These are phyloP conservation scores for Drosophila nigricruria DNA, from an alignment of 2,888 invertebrate genomes.

Conservation along the genomic window DNA sequence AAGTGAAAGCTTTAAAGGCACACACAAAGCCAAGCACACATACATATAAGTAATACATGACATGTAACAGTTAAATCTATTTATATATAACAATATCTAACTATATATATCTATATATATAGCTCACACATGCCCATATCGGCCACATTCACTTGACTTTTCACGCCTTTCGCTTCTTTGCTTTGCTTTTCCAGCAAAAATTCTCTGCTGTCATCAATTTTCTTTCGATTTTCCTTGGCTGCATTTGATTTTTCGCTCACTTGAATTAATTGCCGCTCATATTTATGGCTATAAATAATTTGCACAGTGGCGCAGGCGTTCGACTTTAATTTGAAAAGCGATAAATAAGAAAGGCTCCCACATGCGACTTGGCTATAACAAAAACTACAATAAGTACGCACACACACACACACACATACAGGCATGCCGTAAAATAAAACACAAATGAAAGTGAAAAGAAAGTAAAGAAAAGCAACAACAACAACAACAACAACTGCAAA, in stretches of 20 bases:
- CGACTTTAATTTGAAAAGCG: constrained; percentile 81
- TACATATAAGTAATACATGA: no score
- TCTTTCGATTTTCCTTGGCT: constrained; percentile 45
- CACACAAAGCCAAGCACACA: neutral
- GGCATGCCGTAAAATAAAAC: constrained; percentile 68
- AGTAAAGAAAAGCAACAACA: constrained; percentile 60
- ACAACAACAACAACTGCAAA: constrained; percentile 62
- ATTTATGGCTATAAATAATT: constrained; percentile 77
- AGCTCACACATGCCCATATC: neutral
- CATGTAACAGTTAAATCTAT: neutral
- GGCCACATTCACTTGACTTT: neutral
- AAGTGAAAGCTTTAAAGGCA: neutral
- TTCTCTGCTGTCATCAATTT: constrained; percentile 24
- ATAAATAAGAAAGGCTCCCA: constrained; percentile 74
- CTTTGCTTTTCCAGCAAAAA: no score
- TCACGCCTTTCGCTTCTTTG: neutral
- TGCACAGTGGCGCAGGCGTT: constrained; percentile 46
- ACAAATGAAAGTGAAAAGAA: constrained; percentile 80
- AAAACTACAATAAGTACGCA: constrained; percentile 59
- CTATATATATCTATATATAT: neutral
- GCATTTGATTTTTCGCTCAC: constrained; percentile 29
- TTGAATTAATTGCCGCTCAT: constrained; percentile 66
- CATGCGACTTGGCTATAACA: constrained; percentile 30
- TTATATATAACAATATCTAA: neutral
- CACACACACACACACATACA: constrained; percentile 15